Evolutionary conservation across 2,888 invertebrate genomes (phyloP), one percentile per base, ranked within the genome.

Genomic region (Therioaphis trifolii): DNA sequence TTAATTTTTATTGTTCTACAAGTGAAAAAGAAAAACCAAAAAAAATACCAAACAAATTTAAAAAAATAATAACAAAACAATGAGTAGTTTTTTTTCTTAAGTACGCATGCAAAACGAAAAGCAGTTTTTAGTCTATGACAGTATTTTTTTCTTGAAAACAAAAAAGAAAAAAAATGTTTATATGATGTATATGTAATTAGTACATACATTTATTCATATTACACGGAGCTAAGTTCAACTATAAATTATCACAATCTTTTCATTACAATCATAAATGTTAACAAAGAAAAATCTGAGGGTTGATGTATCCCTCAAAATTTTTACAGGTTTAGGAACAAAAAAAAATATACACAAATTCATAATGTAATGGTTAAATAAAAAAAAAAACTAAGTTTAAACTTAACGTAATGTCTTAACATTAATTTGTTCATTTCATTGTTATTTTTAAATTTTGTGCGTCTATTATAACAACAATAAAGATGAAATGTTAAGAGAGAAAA

Each of bases 161-260:
- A 24, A 61, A n/a, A 27, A 24, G n/a, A 52, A 68, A 52, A 35
- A 52, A 68, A 52, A 40, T 52, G 49, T 52, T 40, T 24, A 63
- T 63, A 35, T n/a, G 21, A 21, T 49, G 46, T 15, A 18, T 49
- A 35, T 24, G 27, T 61, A 58, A 61, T 72, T 21, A 58, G 61
- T 71, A 68, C 35, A 68, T 55, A 61, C 69, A 63, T 76, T 43
- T 69, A 69, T 79, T 40, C 24, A 43, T 78, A 52, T 69, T n/a
- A 66, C 35, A 43, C 63, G 72, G 72, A 55, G 49, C 72, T 82
- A 82, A 35, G 72, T 35, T 80, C 7, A 46, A 61, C 80, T 82
- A 82, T 46, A 82, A 82, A 74, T 82, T 82, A 82, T 82, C 80
- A 82, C 80, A 82, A 80, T 82, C 29, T 72, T 72, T 72, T 74